Conservation (phyloP, 1,140 invertebrate genomes). For the Atopsyche davidsoni region DNA sequence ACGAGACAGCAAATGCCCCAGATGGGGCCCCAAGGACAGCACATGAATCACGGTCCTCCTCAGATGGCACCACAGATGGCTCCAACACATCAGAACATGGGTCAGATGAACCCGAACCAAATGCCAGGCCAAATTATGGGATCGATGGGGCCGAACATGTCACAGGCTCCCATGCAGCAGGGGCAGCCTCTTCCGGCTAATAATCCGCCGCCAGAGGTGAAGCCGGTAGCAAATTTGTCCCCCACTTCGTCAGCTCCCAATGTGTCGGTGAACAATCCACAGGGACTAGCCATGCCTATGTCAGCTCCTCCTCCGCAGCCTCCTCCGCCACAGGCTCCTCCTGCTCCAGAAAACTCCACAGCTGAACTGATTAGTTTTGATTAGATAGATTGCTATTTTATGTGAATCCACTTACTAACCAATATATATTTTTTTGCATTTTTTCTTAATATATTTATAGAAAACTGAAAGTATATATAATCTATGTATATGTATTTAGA, state of each 20-base stretch:
- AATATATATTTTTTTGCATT: too few relatives aligned
- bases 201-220: neutral
- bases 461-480: too few relatives aligned
- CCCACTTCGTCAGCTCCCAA: slow-evolving; percentile 11
- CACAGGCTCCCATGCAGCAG: too few relatives aligned
- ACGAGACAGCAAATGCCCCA: slow-evolving; percentile 36
- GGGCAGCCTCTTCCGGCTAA: neutral
- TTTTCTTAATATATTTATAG: too few relatives aligned
- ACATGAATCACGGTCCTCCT: slow-evolving; percentile 24
- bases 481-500: too few relatives aligned
- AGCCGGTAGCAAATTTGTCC: slow-evolving; percentile 13
- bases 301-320: slow-evolving; percentile 34
- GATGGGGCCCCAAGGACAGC: slow-evolving; percentile 31
- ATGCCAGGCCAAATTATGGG: neutral
- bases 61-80: slow-evolving; percentile 28
- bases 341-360: slow-evolving; percentile 50
- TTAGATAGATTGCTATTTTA: too few relatives aligned
- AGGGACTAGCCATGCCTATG: slow-evolving; percentile 23
- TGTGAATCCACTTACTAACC: too few relatives aligned
- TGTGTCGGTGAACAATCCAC: slow-evolving; percentile 1
- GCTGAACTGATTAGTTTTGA: slow-evolving; percentile 69
- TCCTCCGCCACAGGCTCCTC: slow-evolving; percentile 37
- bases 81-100: slow-evolving; percentile 14
- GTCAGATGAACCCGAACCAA: slow-evolving; percentile 15
- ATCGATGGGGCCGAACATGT: slow-evolving; percentile 6